These are phyloP conservation scores for Aspidoscelis tigris DNA, from an alignment of 2,113 vertebrate genomes.

Conservation along the genomic window DNA sequence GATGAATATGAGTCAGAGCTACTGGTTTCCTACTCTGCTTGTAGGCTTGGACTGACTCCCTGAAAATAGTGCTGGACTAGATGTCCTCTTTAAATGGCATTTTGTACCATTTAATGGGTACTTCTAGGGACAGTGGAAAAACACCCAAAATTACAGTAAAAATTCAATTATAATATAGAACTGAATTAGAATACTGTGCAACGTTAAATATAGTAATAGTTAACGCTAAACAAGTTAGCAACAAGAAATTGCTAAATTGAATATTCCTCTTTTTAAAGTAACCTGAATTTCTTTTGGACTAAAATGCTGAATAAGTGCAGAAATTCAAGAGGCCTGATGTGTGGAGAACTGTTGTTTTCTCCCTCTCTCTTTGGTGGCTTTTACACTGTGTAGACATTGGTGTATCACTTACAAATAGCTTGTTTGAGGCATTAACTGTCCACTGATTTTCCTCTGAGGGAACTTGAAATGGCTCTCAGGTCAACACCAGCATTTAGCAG, in stretches of 20 bases:
- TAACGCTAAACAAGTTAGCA: too few species aligned
- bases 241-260: too few species aligned
- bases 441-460: slow-evolving; percentile 58
- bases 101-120: too few species aligned
- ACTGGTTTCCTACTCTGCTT: background rate
- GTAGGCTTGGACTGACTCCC: background rate
- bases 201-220: too few species aligned
- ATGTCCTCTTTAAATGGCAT: background rate
- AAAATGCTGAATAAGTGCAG: background rate
- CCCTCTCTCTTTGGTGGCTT: slow-evolving; percentile 16
- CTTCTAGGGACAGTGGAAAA: too few species aligned
- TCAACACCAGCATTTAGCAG: slow-evolving; percentile 32
- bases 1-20: background rate
- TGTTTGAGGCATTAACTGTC: slow-evolving; percentile 54
- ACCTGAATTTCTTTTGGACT: background rate
- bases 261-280: background rate
- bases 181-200: too few species aligned
- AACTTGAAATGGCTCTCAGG: slow-evolving; percentile 51
- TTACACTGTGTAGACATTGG: slow-evolving; percentile 51
- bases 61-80: background rate
- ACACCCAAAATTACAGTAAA: too few species aligned
- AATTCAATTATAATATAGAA: too few species aligned
- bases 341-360: background rate
- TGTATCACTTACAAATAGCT: slow-evolving; percentile 61
- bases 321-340: slow-evolving; percentile 1